Evolutionary conservation across 2,797 vertebrate genomes (phyloP), one percentile per base, ranked within the genome.

Genomic region (Mormyrus proboscirostris): DNA sequence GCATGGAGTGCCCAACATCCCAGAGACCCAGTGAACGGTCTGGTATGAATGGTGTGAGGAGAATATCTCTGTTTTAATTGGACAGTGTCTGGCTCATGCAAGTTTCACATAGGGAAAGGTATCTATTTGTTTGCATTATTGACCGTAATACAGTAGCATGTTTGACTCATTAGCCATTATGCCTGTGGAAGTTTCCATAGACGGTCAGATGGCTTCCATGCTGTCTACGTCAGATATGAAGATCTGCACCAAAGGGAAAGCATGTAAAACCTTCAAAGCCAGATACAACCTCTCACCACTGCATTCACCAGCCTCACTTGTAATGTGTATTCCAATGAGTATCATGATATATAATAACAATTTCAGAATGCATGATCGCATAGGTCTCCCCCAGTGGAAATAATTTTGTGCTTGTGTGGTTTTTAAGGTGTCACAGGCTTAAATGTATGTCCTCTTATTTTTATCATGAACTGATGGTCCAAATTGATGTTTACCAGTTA

Each of bases 21-120:
- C 94, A 94, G 95, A 95, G 88, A 91, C 92, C 92, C 89, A 96
- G 93, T 95, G 96, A 91, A 95, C 92, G 83, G 96, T 95, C 96
- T 97, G 97, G 96, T 95, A 97, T 96, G 97, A 96, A 96, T 96
- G 97, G 96, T 98, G 97, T 97, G 97, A 97, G 98, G 96, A 94
- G 95, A 93, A 92, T 95, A 94, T 91, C 89, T 91, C 93, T 88
- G 53, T 89, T 22, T 76, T 88, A 89, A 33, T 90, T 88, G 57
- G 59, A 69, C 59, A 55, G 57, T 88, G 57, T 89, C 88, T 89
- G 65, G 22, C 85, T 59, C 89, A 55, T 57, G 76, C 57, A 4
- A 88, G 25, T 76, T 76, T 44, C 22, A 33, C 7, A 89, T 10
- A 25, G 19, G 49, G 33, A 25, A 41, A 22, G 29, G 19, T 44